phyloP scores from a whole-genome alignment of 2,888 invertebrate species.

The Tricholauxania praeusta region DNA sequence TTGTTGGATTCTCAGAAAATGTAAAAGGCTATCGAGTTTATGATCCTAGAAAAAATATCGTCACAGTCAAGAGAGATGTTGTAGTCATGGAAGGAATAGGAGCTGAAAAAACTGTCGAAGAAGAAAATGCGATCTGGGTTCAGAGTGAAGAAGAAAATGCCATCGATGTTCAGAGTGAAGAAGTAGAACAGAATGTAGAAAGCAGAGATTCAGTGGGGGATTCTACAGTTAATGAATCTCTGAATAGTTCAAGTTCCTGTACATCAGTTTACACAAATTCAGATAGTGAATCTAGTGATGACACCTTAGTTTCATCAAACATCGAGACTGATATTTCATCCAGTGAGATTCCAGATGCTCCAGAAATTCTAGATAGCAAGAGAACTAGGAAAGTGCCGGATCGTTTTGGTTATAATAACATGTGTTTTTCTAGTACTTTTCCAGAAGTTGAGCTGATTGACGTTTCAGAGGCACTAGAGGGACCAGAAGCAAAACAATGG shows the following conservation, averaged over 20 bases:
- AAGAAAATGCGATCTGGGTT: constrained; percentile 52
- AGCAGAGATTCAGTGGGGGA: constrained; percentile 45
- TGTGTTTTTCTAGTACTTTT: constrained; percentile 13
- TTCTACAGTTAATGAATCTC: not conserved
- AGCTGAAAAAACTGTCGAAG: constrained; percentile 52
- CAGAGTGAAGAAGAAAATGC: constrained; percentile 3
- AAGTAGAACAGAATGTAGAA: constrained; percentile 44
- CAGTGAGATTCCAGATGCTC: not conserved
- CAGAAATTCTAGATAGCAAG: not conserved
- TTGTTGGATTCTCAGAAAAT: too few relatives aligned
- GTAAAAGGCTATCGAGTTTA: too few relatives aligned
- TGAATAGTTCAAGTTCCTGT: not conserved
- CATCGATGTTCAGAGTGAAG: not conserved
- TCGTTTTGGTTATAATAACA: constrained; percentile 1
- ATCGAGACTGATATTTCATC: not conserved
- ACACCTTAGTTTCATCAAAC: too few relatives aligned
- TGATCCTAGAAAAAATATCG: too few relatives aligned
- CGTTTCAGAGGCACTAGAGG: too few relatives aligned
- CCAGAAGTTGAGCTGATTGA: too few relatives aligned
- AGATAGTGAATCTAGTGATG: too few relatives aligned
- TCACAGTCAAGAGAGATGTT: too few relatives aligned
- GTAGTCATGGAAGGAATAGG: too few relatives aligned
- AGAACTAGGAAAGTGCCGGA: constrained; percentile 6
- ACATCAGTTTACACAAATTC: not conserved
- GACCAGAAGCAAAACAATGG: too few relatives aligned